phyloP scores from a whole-genome alignment of 2,113 vertebrate species.

The Syngnathus scovelli region DNA sequence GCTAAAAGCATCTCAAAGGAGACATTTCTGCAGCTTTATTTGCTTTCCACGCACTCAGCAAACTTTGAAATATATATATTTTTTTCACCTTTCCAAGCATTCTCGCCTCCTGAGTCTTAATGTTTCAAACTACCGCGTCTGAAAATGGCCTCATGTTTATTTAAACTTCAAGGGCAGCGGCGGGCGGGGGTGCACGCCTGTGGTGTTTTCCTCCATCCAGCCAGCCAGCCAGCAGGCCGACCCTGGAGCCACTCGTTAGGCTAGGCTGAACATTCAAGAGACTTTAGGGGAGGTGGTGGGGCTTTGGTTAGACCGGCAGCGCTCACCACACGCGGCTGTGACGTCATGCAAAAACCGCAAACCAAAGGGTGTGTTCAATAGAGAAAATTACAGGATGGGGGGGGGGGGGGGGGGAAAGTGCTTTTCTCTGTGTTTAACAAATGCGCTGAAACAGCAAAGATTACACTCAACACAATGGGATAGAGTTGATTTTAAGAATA shows the following conservation, averaged over 20 bases:
- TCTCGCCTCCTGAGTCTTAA: constrained; percentile 20
- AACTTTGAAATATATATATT: constrained; percentile 9
- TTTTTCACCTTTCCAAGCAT: neutral
- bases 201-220: constrained; percentile 40
- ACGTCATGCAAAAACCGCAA: constrained; percentile 49
- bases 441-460: constrained; percentile 35
- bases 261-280: neutral
- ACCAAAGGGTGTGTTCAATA: constrained; percentile 68
- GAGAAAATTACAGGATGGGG: constrained; percentile 65
- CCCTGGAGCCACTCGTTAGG: constrained; percentile 51
- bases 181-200: constrained; percentile 35
- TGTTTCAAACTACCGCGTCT: constrained; percentile 27
- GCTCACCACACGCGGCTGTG: constrained; percentile 51
- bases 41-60: constrained; percentile 8
- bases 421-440: constrained; percentile 52
- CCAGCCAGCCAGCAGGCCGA: constrained; percentile 27
- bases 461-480: constrained; percentile 3
- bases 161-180: constrained; percentile 46
- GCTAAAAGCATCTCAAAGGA: constrained; percentile 16
- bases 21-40: constrained; percentile 23
- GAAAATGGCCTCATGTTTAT: constrained; percentile 66
- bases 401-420: no score
- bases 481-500: neutral
- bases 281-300: constrained; percentile 32
- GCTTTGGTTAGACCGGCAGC: constrained; percentile 36